These are phyloP conservation scores for Watersipora subatra DNA, from an alignment of 1,140 invertebrate genomes.

Conservation along the genomic window DNA sequence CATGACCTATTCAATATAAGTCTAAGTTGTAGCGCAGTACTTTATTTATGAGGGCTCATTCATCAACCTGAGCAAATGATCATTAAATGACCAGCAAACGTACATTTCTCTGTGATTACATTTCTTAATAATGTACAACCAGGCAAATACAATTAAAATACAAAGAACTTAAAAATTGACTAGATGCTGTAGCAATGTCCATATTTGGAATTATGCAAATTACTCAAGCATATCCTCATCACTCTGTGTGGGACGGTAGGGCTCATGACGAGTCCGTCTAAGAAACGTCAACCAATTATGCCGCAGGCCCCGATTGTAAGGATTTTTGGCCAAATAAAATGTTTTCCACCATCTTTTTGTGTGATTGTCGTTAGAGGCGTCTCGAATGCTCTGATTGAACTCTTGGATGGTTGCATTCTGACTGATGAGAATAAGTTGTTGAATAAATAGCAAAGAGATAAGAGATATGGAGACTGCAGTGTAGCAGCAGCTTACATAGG, in stretches of 20 bases:
- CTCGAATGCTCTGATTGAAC: slow-evolving; percentile 13
- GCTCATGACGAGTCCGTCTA: neutral
- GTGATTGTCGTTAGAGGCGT: slow-evolving; percentile 12
- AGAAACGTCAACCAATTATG: slow-evolving; percentile 25
- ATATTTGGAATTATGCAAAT: too few species aligned
- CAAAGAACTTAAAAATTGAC: too few species aligned
- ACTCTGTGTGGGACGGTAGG: neutral
- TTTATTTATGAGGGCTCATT: too few species aligned
- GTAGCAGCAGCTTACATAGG: slow-evolving; percentile 24
- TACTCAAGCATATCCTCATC: neutral
- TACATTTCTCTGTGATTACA: too few species aligned
- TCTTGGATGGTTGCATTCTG: slow-evolving; percentile 33
- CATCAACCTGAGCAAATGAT: too few species aligned
- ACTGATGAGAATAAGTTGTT: slow-evolving; percentile 26
- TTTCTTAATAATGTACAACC: too few species aligned
- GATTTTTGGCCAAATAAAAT: slow-evolving; percentile 16
- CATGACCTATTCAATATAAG: too few species aligned
- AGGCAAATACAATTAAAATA: too few species aligned
- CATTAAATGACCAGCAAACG: too few species aligned
- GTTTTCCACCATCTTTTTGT: slow-evolving; percentile 12
- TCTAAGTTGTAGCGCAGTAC: too few species aligned
- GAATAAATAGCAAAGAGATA: slow-evolving; percentile 19
- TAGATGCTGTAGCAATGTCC: too few species aligned
- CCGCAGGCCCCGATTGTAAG: slow-evolving; percentile 23
- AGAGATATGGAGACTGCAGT: slow-evolving; percentile 11